These are phyloP conservation scores for Zaprionus lachaisei DNA, from an alignment of 1,140 invertebrate genomes.

Conservation along the genomic window DNA sequence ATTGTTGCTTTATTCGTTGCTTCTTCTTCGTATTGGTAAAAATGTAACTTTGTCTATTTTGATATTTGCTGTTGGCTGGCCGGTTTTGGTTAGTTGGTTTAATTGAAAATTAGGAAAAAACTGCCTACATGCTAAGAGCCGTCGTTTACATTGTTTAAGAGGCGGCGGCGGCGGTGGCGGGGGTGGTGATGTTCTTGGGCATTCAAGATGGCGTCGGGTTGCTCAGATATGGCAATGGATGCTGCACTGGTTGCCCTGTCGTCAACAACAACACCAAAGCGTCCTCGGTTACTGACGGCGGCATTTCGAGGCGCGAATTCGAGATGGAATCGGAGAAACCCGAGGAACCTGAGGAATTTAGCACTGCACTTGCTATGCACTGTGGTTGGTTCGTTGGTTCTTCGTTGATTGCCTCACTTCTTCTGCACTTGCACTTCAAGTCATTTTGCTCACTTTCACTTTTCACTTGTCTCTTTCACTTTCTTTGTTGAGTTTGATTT, in stretches of 20 bases:
- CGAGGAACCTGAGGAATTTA: neutral
- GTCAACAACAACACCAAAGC: conserved; percentile 24
- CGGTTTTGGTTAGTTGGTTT: conserved; percentile 65
- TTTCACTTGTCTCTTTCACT: conserved; percentile 26
- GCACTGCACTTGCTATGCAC: conserved; percentile 3
- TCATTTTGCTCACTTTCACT: conserved; percentile 69
- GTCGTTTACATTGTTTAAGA: conserved; percentile 76
- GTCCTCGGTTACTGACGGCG: conserved; percentile 15
- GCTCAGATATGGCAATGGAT: conserved; percentile 27
- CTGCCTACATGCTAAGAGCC: conserved; percentile 72
- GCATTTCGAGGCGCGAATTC: conserved; percentile 38
- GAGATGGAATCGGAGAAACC: neutral
- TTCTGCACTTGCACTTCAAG: conserved; percentile 78
- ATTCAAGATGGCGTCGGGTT: conserved; percentile 73
- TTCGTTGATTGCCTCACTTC: conserved; percentile 48
- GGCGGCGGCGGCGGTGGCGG: conserved; percentile 35
- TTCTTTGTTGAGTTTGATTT: conserved; percentile 43
- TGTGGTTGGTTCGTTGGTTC: conserved; percentile 23
- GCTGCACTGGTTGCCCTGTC: conserved; percentile 11
- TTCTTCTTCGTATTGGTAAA: conserved; percentile 61
- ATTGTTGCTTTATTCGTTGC: conserved; percentile 40
- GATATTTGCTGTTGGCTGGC: conserved; percentile 82
- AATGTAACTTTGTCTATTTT: conserved; percentile 80
- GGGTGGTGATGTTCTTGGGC: conserved; percentile 15
- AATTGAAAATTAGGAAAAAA: conserved; percentile 76